phyloP scores from a whole-genome alignment of 2,797 vertebrate genomes.

The Melanotaenia maccullochi region DNA sequence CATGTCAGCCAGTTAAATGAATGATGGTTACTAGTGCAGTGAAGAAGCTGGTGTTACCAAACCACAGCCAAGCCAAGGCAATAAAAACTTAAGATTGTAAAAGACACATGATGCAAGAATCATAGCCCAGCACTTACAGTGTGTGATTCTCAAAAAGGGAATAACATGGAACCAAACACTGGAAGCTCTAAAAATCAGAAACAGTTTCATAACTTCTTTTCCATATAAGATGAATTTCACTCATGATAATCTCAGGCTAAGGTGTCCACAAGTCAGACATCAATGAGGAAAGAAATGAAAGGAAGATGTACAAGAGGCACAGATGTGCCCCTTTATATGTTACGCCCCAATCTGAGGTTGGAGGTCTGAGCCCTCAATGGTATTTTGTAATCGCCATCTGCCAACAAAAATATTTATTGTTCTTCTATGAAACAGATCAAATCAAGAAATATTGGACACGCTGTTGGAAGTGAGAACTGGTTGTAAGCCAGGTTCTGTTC shows the following conservation, averaged over 20 bases:
- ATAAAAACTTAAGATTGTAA: slow-evolving; percentile 34
- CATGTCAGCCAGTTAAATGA: slow-evolving; percentile 57
- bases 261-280: slow-evolving; percentile 10
- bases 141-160: slow-evolving; percentile 27
- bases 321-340: slow-evolving; percentile 54
- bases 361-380: slow-evolving; percentile 63
- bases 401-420: slow-evolving; percentile 83
- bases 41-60: slow-evolving; percentile 23
- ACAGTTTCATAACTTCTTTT: slow-evolving; percentile 14
- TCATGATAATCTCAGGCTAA: slow-evolving; percentile 5
- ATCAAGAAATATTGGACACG: slow-evolving; percentile 75
- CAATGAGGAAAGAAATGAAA: slow-evolving; percentile 20
- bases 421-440: slow-evolving; percentile 69
- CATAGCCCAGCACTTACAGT: slow-evolving; percentile 13
- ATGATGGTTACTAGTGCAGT: slow-evolving; percentile 40
- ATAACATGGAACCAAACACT: slow-evolving; percentile 43
- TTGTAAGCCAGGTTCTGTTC: slow-evolving; percentile 64
- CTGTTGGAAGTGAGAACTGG: slow-evolving; percentile 61
- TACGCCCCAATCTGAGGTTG: slow-evolving; percentile 52
- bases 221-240: slow-evolving; percentile 13
- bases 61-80: slow-evolving; percentile 17
- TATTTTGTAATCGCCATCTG: slow-evolving; percentile 71
- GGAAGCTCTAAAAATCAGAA: slow-evolving; percentile 5
- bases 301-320: slow-evolving; percentile 32
- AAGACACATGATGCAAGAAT: slow-evolving; percentile 36